Evolutionary conservation across 1,140 invertebrate species (phyloP).

Genomic region (Trichoplusia ni): DNA sequence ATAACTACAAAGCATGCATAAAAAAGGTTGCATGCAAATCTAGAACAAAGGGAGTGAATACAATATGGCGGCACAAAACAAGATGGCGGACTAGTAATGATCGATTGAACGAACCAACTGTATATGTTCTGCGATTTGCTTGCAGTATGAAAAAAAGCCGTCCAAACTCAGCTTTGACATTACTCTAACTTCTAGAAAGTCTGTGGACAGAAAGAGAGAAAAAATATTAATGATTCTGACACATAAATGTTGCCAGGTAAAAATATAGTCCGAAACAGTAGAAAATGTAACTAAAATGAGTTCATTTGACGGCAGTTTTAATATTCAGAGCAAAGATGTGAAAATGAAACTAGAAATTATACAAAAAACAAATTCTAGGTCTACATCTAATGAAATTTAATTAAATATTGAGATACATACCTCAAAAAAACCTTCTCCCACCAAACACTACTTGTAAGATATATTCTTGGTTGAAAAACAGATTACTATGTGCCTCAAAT

Average conservation of each 20-base stretch:
- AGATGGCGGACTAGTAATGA: conserved; percentile 58
- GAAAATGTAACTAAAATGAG: conserved; percentile 9
- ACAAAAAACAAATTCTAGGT: conserved; percentile 13
- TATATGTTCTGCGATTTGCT: conserved; percentile 80
- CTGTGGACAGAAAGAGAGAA: conserved; percentile 65
- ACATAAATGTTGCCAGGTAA: conserved; percentile 11
- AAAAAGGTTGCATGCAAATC: background rate
- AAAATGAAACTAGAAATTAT: conserved; percentile 10
- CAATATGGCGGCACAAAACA: conserved; percentile 27
- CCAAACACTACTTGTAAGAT: conserved; percentile 69
- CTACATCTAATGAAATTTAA: conserved; percentile 8
- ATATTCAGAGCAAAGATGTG: no score
- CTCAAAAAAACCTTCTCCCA: conserved; percentile 7
- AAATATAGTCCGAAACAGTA: background rate
- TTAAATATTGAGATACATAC: conserved; percentile 29
- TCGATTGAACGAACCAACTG: conserved; percentile 76
- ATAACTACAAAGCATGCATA: background rate
- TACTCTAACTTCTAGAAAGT: conserved; percentile 65
- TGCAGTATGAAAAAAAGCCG: conserved; percentile 80
- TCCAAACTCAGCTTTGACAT: conserved; percentile 78
- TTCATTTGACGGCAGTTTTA: no score
- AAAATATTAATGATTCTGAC: conserved; percentile 33
- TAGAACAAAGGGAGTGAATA: conserved; percentile 9
- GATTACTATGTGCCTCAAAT: conserved; percentile 64
- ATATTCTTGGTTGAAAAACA: conserved; percentile 77